Evolutionary conservation across 2,113 vertebrate species (phyloP).

Genomic region (Thunnus thynnus): DNA sequence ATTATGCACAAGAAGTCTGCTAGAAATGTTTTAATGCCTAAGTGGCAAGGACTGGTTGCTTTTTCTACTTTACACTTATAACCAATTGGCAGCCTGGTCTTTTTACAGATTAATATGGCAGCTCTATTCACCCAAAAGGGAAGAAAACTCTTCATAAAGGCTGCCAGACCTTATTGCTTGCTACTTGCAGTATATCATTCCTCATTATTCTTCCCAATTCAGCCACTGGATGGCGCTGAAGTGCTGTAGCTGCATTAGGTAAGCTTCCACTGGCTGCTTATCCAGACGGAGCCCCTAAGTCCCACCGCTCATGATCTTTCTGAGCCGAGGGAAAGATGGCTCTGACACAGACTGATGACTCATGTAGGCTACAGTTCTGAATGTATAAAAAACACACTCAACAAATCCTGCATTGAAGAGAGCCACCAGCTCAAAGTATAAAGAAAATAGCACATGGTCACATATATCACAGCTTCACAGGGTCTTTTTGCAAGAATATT

Average conservation of each 20-base stretch:
- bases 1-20: neutral
- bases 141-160: neutral
- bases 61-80: neutral
- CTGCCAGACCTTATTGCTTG: too few species aligned
- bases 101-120: neutral
- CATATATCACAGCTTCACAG: neutral
- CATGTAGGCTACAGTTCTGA: conserved; percentile 45
- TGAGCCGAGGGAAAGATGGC: conserved; percentile 58
- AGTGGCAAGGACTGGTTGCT: neutral
- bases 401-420: conserved; percentile 30
- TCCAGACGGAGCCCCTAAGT: conserved; percentile 57
- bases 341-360: conserved; percentile 75
- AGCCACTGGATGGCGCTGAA: conserved; percentile 70
- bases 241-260: conserved; percentile 19
- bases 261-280: conserved; percentile 25
- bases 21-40: neutral
- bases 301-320: conserved; percentile 77
- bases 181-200: neutral
- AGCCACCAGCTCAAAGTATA: neutral
- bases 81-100: neutral
- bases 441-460: neutral
- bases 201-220: neutral
- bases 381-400: conserved; percentile 38
- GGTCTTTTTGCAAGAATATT: neutral
- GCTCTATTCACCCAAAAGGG: neutral